Evolutionary conservation across 1,140 invertebrate genomes (phyloP), one percentile per base, ranked within the genome.

Genomic region (Pogonognathellus flavescens): DNA sequence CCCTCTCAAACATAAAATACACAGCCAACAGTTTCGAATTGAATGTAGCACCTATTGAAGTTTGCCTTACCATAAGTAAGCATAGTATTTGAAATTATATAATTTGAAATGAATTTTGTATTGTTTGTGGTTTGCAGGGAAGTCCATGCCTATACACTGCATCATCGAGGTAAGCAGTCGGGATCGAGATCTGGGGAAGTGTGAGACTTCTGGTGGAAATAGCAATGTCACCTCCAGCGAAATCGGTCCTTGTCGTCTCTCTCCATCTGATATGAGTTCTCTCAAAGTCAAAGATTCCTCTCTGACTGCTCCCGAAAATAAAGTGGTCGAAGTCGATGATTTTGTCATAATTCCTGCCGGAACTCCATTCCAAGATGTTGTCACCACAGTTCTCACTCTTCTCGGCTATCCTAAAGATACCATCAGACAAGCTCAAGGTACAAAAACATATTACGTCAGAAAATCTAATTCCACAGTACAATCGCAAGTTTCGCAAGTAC

Each of bases 261-360:
- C 55, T 49, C 55, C 62, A 55, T 66, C 83, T 57, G 50, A 76
- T 62, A 86, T 60, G 13, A 86, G 86, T 89, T 80, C 86, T 59
- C 80, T 89, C 89, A 66, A 84, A 83, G 31, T 87, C 87, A 66
- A 60, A 70, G 82, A 86, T 53, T 53, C 22, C 53, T 84, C 86
- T 0, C 14, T 22, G 53, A 86, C 86, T 11, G 88, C 89, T 85
- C 85, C 89, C 9, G 87, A 55, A 14, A 86, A 84, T 16, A 86
- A 88, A 85, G 62, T 86, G 25, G 93, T 97, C 53, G 96, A 98
- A 90, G 94, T 94, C 11, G 97, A 98, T 91, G 96, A 95, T 89
- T 98, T 96, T 90, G 97, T 97, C 89, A 97, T 98, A 90, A 95
- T 98, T 88, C 96, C 97, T 8, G 94, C 95, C n/a, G 93, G 93